phyloP scores from a whole-genome alignment of 2,113 vertebrate genomes.

The Erinaceus europaeus region DNA sequence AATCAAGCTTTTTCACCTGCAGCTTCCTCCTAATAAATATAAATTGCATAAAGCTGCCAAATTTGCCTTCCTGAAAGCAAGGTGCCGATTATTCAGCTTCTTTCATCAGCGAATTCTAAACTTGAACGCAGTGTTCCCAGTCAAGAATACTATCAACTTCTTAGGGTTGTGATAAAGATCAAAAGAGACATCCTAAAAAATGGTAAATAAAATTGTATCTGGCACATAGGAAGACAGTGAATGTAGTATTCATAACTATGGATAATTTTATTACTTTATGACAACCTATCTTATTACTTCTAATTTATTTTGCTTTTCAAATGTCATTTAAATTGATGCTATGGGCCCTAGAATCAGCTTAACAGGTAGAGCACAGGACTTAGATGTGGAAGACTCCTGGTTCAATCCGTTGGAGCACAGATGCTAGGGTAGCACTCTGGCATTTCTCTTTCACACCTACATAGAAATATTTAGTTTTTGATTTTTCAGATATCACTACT shows the following conservation, averaged over 20 bases:
- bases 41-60: neutral
- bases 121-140: neutral
- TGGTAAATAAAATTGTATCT: neutral
- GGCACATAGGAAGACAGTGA: neutral
- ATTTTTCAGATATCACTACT: neutral
- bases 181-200: neutral
- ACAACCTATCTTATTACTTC: conserved; percentile 45
- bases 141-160: neutral
- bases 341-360: too few species aligned
- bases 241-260: neutral
- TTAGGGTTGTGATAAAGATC: neutral
- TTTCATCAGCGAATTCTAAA: conserved; percentile 21
- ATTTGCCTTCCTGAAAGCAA: conserved; percentile 20
- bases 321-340: conserved; percentile 13
- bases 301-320: conserved; percentile 10
- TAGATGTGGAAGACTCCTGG: too few species aligned
- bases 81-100: neutral
- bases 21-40: neutral
- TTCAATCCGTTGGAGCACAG: too few species aligned
- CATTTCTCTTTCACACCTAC: too few species aligned
- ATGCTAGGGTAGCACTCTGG: too few species aligned
- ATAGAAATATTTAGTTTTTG: too few species aligned
- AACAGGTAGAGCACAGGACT: too few species aligned
- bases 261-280: conserved; percentile 4
- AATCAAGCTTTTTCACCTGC: neutral